Evolutionary conservation across 1,140 invertebrate genomes (phyloP), one percentile per base, ranked within the genome.

Genomic region (Drosophila paulistorum): DNA sequence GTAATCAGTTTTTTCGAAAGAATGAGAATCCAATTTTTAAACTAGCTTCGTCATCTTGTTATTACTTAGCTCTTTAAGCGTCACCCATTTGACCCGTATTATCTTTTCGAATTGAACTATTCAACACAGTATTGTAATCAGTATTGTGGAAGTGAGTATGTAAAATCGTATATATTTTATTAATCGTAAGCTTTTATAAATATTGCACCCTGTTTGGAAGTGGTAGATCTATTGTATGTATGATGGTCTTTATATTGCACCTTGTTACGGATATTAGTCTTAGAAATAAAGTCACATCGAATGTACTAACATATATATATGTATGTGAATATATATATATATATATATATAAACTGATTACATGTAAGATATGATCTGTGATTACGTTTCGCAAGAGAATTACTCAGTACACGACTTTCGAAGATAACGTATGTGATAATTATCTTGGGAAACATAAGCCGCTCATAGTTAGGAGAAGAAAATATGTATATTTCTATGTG

Each of bases 331-430:
- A 65, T 74, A 55, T 77, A 65, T 55, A 20, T 65, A 65, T 74
- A 55, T 77, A 70, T 2, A 20, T 30, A 37, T 77, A 65, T 10
- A 62, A 1, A 26, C 48, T 11, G 23, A 13, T 42, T 63, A 30
- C n/a, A 30, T 30, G 3, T 30, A 30, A 7, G 6, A 30, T 51
- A 45, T 33, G 61, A 68, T 51, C 35, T 9, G 20, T 65, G 89
- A 82, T 91, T 91, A 91, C 89, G 89, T 91, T 91, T 91, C 89
- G 35, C 89, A 91, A 89, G 70, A 67, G 7, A 82, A 85, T 90
- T 80, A 7, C 48, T 51, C 1, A 51, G 17, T 7, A 51, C 20
- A 51, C 45, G 7, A 23, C 7, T 23, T 39, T 13, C 7, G 3
- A 7, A 13, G n/a, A 5, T 37, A 37, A 14, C 6, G 10, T 20